Conservation (phyloP, 2,888 invertebrate species). For the Flexamia atlantica region DNA sequence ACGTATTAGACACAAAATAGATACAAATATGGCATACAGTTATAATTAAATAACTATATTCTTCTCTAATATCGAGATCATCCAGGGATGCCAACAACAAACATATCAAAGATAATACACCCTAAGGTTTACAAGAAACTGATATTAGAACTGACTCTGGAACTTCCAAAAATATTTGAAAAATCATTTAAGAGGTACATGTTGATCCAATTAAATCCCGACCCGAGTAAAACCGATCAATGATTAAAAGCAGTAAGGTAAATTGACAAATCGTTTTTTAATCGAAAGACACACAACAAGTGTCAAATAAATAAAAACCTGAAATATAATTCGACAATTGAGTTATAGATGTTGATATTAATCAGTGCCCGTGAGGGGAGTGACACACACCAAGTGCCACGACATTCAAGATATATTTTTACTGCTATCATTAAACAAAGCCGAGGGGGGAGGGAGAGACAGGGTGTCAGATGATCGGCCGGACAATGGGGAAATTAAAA, state of each 20-base stretch:
- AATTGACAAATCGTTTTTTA: constrained; percentile 9
- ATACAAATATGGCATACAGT: too few species aligned
- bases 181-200: too few species aligned
- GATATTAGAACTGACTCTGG: too few species aligned
- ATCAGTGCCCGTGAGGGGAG: neutral
- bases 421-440: constrained; percentile 24
- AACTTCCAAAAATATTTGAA: too few species aligned
- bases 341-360: constrained; percentile 15
- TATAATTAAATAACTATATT: too few species aligned
- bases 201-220: too few species aligned
- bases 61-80: too few species aligned
- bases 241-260: neutral
- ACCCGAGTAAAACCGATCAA: too few species aligned
- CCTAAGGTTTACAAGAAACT: too few species aligned
- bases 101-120: too few species aligned
- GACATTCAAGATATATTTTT: constrained; percentile 32
- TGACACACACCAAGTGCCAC: constrained; percentile 13
- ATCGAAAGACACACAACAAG: constrained; percentile 6
- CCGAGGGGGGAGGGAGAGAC: neutral
- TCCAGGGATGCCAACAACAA: too few species aligned
- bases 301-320: constrained; percentile 11
- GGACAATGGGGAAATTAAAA: constrained; percentile 56
- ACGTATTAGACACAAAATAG: too few species aligned
- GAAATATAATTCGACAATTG: neutral
- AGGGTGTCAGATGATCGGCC: constrained; percentile 12